Evolutionary conservation across 2,113 vertebrate genomes (phyloP).

Genomic region (Morone chrysops): DNA sequence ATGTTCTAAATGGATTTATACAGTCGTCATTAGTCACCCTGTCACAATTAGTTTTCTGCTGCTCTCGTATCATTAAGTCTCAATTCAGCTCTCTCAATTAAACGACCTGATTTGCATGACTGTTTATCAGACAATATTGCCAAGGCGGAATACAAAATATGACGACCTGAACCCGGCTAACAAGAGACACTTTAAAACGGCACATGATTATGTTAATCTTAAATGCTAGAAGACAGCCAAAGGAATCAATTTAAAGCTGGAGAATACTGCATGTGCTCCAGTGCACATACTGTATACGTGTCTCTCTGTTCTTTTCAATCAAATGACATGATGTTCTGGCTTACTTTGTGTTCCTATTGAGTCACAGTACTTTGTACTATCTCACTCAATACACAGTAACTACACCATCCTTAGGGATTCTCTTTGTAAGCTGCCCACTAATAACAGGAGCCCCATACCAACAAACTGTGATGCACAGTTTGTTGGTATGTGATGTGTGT

Average conservation of each 20-base stretch:
- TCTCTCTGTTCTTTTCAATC: not conserved
- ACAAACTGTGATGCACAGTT: too few relatives aligned
- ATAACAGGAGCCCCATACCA: too few relatives aligned
- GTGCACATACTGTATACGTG: not conserved
- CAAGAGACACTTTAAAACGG: not conserved
- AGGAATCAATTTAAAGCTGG: not conserved
- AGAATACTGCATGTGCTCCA: not conserved
- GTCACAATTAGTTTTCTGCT: constrained; percentile 64
- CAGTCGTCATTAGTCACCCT: constrained; percentile 52
- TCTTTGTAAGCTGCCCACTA: too few relatives aligned
- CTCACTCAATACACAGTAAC: constrained; percentile 44
- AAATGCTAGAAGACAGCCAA: not conserved
- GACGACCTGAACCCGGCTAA: not conserved
- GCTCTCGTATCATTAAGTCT: constrained; percentile 45
- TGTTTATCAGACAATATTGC: constrained; percentile 32
- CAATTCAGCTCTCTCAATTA: constrained; percentile 45
- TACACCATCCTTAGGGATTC: too few relatives aligned
- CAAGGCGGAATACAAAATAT: not conserved
- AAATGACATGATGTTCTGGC: not conserved
- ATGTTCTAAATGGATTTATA: constrained; percentile 40
- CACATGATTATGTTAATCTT: not conserved
- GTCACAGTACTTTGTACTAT: constrained; percentile 23
- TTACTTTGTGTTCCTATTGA: constrained; percentile 10
- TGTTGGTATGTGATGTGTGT: too few relatives aligned
- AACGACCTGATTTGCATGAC: constrained; percentile 33